These are phyloP conservation scores for Tribolium castaneum DNA, from an alignment of 1,140 invertebrate genomes.

Conservation along the genomic window DNA sequence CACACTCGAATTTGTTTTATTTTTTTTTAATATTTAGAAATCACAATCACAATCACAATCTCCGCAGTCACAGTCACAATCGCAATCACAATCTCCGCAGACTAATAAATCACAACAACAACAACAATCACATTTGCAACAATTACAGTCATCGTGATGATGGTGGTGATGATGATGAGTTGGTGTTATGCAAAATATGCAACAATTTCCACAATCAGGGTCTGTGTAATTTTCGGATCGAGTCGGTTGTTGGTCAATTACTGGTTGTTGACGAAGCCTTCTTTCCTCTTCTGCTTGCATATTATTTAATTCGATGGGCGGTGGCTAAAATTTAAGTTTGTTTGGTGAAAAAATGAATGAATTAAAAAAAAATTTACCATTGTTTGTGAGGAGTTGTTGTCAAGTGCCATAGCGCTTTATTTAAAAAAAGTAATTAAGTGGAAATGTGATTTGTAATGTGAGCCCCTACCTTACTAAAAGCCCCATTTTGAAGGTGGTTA, in stretches of 20 bases:
- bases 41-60: constrained; percentile 37
- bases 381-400: neutral
- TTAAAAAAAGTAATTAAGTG: neutral
- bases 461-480: neutral
- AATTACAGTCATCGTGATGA: neutral
- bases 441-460: neutral
- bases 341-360: neutral
- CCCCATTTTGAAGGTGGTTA: neutral
- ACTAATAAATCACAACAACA: neutral
- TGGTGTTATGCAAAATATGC: neutral
- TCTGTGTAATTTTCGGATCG: neutral
- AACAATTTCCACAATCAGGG: neutral
- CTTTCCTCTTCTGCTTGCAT: neutral
- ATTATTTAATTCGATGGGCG: neutral
- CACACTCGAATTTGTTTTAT: too few species aligned
- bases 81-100: neutral
- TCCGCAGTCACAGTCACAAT: neutral
- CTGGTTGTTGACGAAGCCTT: neutral
- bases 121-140: neutral
- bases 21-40: neutral
- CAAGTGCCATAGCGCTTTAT: neutral
- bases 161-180: neutral
- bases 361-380: neutral
- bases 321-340: neutral
- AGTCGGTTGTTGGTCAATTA: neutral